phyloP scores from a whole-genome alignment of 1,140 invertebrate species.

The Diabrotica undecimpunctata region DNA sequence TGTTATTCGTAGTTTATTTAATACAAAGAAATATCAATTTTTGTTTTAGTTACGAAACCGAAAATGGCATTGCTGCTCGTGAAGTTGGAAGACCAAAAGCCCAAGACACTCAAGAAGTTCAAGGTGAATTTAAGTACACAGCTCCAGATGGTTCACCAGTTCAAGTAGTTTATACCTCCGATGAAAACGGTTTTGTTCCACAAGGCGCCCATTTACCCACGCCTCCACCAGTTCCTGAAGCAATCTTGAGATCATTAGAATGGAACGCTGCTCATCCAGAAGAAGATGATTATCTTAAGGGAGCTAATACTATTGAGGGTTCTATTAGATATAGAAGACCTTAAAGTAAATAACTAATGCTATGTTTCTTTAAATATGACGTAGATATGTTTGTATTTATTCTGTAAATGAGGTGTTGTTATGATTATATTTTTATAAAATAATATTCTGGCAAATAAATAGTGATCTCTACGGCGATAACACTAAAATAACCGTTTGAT shows the following conservation, averaged over 20 bases:
- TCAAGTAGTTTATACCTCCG: conserved; percentile 17
- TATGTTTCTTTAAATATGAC: too few relatives aligned
- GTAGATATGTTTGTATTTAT: too few relatives aligned
- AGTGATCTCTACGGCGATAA: too few relatives aligned
- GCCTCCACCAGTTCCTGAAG: conserved; percentile 27
- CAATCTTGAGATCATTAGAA: conserved; percentile 26
- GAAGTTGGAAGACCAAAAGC: conserved; percentile 16
- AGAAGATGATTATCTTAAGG: conserved; percentile 12
- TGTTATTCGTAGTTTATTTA: not conserved
- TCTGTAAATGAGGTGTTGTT: too few relatives aligned
- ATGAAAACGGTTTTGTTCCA: conserved; percentile 27
- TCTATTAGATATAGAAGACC: too few relatives aligned
- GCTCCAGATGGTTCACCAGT: conserved; percentile 14
- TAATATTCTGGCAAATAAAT: too few relatives aligned
- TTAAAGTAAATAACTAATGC: too few relatives aligned
- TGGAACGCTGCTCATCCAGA: conserved; percentile 22
- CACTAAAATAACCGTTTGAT: too few relatives aligned
- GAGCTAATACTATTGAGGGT: too few relatives aligned
- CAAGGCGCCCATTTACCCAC: conserved; percentile 25
- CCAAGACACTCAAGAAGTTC: conserved; percentile 3
- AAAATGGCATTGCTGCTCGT: conserved; percentile 17
- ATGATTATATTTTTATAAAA: too few relatives aligned
- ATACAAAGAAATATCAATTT: not conserved
- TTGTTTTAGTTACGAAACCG: conserved; percentile 21
- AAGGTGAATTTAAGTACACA: conserved; percentile 19